These are phyloP conservation scores for Phoenoteleia sp. DNA, from an alignment of 2,888 invertebrate genomes.

Conservation along the genomic window DNA sequence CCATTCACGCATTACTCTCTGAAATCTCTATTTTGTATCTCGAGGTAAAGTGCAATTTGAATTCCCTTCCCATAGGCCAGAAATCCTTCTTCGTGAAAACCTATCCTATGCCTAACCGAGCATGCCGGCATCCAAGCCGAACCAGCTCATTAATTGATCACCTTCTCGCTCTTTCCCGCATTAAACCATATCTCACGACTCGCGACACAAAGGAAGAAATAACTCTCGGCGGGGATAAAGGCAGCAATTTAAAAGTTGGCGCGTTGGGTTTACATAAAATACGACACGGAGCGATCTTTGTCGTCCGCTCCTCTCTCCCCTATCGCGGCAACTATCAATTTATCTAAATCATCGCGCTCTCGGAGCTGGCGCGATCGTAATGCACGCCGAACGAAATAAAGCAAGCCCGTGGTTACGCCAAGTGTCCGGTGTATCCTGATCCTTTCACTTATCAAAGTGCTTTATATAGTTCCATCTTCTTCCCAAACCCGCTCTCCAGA, in stretches of 20 bases:
- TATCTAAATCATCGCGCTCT: conserved; percentile 80
- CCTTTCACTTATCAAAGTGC: conserved; percentile 69
- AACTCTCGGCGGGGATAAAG: conserved; percentile 57
- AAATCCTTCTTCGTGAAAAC: conserved; percentile 3
- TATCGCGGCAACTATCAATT: conserved; percentile 73
- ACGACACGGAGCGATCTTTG: conserved; percentile 62
- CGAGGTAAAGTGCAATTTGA: too few relatives aligned
- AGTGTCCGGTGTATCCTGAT: conserved; percentile 73
- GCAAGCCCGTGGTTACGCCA: conserved; percentile 71
- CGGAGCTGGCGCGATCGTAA: conserved; percentile 73
- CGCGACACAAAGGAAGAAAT: conserved; percentile 65
- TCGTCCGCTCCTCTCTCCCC: conserved; percentile 50
- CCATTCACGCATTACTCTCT: too few relatives aligned
- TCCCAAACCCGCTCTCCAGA: too few relatives aligned
- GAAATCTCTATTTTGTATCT: too few relatives aligned
- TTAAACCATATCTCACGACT: conserved; percentile 58
- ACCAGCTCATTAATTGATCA: conserved; percentile 49
- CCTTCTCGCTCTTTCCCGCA: background rate
- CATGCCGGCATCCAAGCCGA: background rate
- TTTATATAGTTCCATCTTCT: background rate
- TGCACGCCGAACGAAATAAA: conserved; percentile 79
- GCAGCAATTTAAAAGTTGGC: conserved; percentile 64
- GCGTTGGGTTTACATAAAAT: conserved; percentile 64
- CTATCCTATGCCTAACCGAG: background rate
- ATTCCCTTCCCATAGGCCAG: background rate